Percentiles rank a stretch among this genome's conserved stretches.
Evolutionary conservation across 1,140 invertebrate genomes (phyloP).

Genomic region (Patella vulgata): DNA sequence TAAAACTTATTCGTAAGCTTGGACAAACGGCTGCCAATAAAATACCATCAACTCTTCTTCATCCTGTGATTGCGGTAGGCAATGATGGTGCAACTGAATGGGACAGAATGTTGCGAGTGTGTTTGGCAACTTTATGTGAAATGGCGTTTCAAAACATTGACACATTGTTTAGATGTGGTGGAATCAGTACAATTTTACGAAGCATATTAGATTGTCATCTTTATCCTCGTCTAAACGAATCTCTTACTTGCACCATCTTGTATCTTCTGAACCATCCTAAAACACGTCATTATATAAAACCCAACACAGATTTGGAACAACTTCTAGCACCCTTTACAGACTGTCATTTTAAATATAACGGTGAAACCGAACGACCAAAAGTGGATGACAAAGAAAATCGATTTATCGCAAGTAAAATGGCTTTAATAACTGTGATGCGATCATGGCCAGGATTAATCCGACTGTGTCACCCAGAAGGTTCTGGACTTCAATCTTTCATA

Average conservation of each 20-base stretch:
- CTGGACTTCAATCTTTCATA: conserved; percentile 80
- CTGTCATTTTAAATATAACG: conserved; percentile 78
- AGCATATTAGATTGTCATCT: conserved; percentile 84
- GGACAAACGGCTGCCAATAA: conserved; percentile 74
- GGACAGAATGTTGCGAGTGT: conserved; percentile 82
- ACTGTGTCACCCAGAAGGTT: conserved; percentile 65
- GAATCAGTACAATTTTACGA: conserved; percentile 82
- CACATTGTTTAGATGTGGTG: conserved; percentile 83
- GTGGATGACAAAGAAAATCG: conserved; percentile 81
- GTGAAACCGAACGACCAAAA: conserved; percentile 53
- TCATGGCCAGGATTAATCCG: conserved; percentile 82
- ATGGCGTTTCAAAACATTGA: conserved; percentile 85
- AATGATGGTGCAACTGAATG: conserved; percentile 78
- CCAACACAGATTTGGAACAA: conserved; percentile 74
- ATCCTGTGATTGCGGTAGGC: conserved; percentile 82
- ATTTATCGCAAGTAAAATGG: conserved; percentile 84
- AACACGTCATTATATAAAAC: conserved; percentile 78
- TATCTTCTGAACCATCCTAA: conserved; percentile 86
- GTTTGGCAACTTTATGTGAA: conserved; percentile 87
- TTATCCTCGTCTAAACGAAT: conserved; percentile 76
- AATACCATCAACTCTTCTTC: conserved; percentile 76
- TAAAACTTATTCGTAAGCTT: conserved; percentile 82
- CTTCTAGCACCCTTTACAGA: conserved; percentile 93
- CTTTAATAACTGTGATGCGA: conserved; percentile 83
- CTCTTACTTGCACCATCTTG: conserved; percentile 85